Conservation (phyloP, 2,888 invertebrate species). For the Steromphala cineraria region DNA sequence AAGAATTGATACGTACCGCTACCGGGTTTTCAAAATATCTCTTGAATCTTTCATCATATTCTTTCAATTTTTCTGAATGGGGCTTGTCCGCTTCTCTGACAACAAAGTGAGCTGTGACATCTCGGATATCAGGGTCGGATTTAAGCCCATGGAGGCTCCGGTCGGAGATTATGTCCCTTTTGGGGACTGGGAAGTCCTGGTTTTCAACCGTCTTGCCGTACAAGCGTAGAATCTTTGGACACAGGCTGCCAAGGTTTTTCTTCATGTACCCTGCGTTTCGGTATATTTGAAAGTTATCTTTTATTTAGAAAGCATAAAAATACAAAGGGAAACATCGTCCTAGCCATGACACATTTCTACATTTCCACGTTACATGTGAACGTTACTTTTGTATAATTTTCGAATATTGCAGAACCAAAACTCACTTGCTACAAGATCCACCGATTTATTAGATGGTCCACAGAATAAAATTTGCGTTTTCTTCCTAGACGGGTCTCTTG, state of each 20-base stretch:
- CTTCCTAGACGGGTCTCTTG: slow-evolving; percentile 29
- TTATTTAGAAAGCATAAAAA: too few species aligned
- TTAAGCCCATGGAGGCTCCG: slow-evolving; percentile 32
- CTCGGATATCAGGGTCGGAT: slow-evolving; percentile 29
- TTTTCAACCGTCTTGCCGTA: slow-evolving; percentile 61
- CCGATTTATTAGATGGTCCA: slow-evolving; percentile 71
- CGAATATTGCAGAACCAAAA: neutral
- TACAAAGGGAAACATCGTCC: too few species aligned
- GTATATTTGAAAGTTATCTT: neutral
- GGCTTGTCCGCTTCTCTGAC: slow-evolving; percentile 41
- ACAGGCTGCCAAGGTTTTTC: slow-evolving; percentile 34
- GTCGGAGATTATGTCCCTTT: slow-evolving; percentile 39
- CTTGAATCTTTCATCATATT: slow-evolving; percentile 33
- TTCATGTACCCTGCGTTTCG: slow-evolving; percentile 39
- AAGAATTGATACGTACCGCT: too few species aligned
- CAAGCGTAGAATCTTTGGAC: slow-evolving; percentile 62
- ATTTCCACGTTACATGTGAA: too few species aligned
- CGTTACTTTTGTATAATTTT: too few species aligned
- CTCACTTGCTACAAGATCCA: slow-evolving; percentile 68
- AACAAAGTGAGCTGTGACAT: slow-evolving; percentile 52
- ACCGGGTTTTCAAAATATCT: slow-evolving; percentile 4
- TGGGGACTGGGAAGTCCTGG: slow-evolving; percentile 64
- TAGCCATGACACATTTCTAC: too few species aligned
- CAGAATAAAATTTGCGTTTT: slow-evolving; percentile 65
- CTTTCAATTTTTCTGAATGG: slow-evolving; percentile 29